These are phyloP conservation scores for Rhabditoides inermis DNA, from an alignment of 2,888 invertebrate species.

Conservation along the genomic window DNA sequence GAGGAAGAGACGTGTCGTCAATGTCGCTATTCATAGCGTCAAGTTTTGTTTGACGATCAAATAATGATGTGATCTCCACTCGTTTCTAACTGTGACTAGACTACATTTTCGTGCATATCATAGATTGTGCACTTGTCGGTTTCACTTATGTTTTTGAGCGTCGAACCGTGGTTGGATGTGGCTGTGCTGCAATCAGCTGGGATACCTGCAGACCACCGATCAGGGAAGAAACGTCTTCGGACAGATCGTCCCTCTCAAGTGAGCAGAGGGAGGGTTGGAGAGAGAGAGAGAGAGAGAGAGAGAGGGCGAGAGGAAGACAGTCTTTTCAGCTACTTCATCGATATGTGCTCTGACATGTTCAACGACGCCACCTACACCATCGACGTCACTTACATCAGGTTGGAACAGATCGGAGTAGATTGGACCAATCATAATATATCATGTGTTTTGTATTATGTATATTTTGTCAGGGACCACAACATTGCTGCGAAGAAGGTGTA, in stretches of 20 bases:
- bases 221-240: constrained; percentile 33
- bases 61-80: too few species aligned
- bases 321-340: constrained; percentile 33
- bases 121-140: background rate
- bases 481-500: constrained; percentile 12
- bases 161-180: constrained; percentile 35
- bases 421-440: too few species aligned
- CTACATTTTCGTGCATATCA: background rate
- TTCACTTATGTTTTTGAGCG: constrained; percentile 15
- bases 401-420: too few species aligned
- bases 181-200: constrained; percentile 43
- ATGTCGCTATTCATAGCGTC: too few species aligned
- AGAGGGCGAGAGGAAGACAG: too few species aligned
- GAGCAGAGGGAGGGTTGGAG: background rate
- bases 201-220: constrained; percentile 39
- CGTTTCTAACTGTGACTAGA: too few species aligned
- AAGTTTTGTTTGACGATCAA: too few species aligned
- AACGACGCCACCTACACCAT: constrained; percentile 19
- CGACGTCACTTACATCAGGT: too few species aligned
- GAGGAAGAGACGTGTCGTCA: too few species aligned
- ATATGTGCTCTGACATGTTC: constrained; percentile 41
- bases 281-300: too few species aligned
- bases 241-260: constrained; percentile 29
- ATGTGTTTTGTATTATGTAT: too few species aligned
- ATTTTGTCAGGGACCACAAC: constrained; percentile 26